These are phyloP conservation scores for Drosophila merina DNA, from an alignment of 2,888 invertebrate species.

Conservation along the genomic window DNA sequence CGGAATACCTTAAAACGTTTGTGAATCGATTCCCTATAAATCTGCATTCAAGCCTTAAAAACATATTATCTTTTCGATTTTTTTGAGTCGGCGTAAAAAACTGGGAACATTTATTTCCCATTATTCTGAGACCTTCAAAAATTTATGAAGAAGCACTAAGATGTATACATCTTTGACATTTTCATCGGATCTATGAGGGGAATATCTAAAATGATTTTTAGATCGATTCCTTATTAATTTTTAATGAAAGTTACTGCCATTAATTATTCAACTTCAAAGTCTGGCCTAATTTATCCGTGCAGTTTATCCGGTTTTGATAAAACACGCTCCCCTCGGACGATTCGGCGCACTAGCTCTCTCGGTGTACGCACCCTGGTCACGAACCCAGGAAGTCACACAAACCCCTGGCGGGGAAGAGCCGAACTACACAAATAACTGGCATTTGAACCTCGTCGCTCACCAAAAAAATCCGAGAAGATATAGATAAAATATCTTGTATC, in stretches of 20 bases:
- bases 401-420: slow-evolving; percentile 52
- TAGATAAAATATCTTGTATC: background rate
- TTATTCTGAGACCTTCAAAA: too few relatives aligned
- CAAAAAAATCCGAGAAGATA: slow-evolving; percentile 2
- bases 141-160: too few relatives aligned
- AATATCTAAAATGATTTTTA: background rate
- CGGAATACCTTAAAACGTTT: too few relatives aligned
- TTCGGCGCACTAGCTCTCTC: slow-evolving; percentile 55
- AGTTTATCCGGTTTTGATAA: background rate
- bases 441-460: slow-evolving; percentile 2
- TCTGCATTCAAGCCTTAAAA: too few relatives aligned
- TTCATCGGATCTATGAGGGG: background rate
- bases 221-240: background rate
- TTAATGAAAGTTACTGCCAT: background rate
- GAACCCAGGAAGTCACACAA: slow-evolving; percentile 40
- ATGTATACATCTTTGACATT: too few relatives aligned
- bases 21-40: too few relatives aligned
- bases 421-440: slow-evolving; percentile 47
- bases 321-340: slow-evolving; percentile 61
- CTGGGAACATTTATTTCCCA: too few relatives aligned
- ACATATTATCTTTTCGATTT: too few relatives aligned
- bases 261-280: background rate
- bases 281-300: background rate
- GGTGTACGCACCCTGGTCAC: slow-evolving; percentile 53
- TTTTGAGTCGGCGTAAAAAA: too few relatives aligned